Evolutionary conservation across 1,140 invertebrate species (phyloP), one percentile per base, ranked within the genome.

Genomic region (Euschistus heros): DNA sequence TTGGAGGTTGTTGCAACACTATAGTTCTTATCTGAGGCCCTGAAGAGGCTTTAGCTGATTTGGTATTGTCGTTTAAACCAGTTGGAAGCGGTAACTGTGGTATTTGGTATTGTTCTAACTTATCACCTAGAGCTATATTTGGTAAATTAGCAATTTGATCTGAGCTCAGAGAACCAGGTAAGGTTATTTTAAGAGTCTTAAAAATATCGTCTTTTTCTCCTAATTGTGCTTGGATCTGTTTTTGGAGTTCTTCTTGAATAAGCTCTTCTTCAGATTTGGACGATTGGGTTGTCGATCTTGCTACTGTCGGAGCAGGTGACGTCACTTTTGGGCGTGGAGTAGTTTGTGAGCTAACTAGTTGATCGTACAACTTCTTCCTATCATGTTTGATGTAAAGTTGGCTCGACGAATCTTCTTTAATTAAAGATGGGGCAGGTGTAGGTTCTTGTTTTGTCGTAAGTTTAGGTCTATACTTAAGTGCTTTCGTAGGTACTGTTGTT

Each of bases 11-110:
- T 42, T 68, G 65, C 6, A 66, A 61, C 30, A 70, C 65, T 37
- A 71, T 68, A 17, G 63, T 70, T 68, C 69, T 71, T 30, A 71
- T 67, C 60, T 70, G 63, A 20, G 68, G 54, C 6, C 50, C 64
- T 59, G 70, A 70, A 63, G 57, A 14, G n/a, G 46, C n/a, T 59
- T 62, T 17, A 6, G 27, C 2, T 22, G 44, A 10, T 22, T 20
- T 46, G n/a, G 62, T 18, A 27, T 26, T 60, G 52, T 42, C 26
- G 1, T 13, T 5, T 6, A 13, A 13, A 50, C n/a, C 44, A 26
- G 17, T n/a, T n/a, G 55, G 24, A 0, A 42, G 13, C 3, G 59
- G 37, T n/a, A 18, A 37, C 8, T 27, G 18, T 0, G 64, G 57
- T 14, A 50, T 63, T 27, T 65, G 64, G 13, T 66, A 20, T 20